A percentile compares a stretch with the other conserved stretches of the same genome.
Evolutionary conservation across 2,113 vertebrate species (phyloP).

Genomic region (Guaruba guarouba): DNA sequence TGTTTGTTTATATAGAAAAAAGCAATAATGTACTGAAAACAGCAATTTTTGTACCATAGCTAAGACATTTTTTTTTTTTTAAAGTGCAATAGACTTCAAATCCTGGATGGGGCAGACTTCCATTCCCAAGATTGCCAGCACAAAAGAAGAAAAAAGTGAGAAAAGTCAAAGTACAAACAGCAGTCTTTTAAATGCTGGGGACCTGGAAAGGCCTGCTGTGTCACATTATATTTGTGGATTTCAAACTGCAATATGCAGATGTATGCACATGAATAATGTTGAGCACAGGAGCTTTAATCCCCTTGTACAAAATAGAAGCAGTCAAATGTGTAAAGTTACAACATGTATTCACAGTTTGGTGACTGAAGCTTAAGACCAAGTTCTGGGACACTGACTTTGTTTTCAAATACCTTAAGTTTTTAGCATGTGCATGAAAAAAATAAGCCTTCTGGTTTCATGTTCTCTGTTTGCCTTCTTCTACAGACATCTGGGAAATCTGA

Average conservation of each 20-base stretch:
- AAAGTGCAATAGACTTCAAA: not conserved
- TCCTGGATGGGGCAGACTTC: not conserved
- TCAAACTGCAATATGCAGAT: conserved; percentile 20
- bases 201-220: conserved; percentile 28
- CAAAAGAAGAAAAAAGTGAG: conserved; percentile 12
- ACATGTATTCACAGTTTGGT: not conserved
- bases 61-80: not conserved
- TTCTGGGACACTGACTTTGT: not conserved
- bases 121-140: not conserved
- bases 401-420: not conserved
- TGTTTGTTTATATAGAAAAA: not conserved
- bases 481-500: not conserved
- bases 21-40: not conserved
- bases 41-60: not conserved
- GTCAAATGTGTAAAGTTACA: conserved; percentile 30
- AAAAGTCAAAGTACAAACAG: not conserved
- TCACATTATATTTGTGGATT: not conserved
- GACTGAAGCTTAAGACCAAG: not conserved
- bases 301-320: conserved; percentile 36
- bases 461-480: not conserved
- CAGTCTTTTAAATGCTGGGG: conserved; percentile 13
- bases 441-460: not conserved
- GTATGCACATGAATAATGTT: conserved; percentile 48
- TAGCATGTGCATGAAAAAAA: not conserved
- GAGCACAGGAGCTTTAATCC: conserved; percentile 16